phyloP scores from a whole-genome alignment of 2,113 vertebrate genomes.

The Antechinus stuartii region DNA sequence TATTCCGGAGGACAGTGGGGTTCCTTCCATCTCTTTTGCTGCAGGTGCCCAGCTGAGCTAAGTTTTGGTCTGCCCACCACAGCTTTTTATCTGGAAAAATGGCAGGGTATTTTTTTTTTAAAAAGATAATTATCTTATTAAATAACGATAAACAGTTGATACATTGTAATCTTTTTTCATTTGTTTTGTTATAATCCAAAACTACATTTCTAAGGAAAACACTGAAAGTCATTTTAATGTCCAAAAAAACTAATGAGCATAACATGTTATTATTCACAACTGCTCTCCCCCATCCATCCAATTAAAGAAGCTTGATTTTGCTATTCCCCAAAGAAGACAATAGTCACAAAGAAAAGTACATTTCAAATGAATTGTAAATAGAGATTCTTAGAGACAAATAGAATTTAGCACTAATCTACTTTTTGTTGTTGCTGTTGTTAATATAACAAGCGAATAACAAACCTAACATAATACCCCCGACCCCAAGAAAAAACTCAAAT shows the following conservation, averaged over 20 bases:
- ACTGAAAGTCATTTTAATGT: slow-evolving; percentile 26
- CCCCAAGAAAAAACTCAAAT: not conserved
- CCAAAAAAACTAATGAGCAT: slow-evolving; percentile 1
- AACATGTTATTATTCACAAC: not conserved
- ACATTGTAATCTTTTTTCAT: slow-evolving; percentile 31
- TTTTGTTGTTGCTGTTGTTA: not conserved
- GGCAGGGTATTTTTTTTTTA: not conserved
- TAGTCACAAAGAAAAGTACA: not conserved
- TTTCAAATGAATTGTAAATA: not conserved
- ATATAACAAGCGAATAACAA: slow-evolving; percentile 7
- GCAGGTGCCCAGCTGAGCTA: slow-evolving; percentile 93
- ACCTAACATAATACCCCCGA: not conserved
- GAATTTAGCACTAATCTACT: not conserved
- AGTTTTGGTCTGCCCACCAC: slow-evolving; percentile 98
- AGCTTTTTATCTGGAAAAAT: slow-evolving; percentile 92
- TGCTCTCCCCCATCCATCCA: not conserved
- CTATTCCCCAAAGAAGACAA: not conserved
- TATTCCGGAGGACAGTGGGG: slow-evolving; percentile 91
- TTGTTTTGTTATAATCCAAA: slow-evolving; percentile 44
- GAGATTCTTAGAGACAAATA: not conserved
- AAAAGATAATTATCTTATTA: slow-evolving; percentile 13
- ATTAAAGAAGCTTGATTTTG: not conserved
- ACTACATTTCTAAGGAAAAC: slow-evolving; percentile 5
- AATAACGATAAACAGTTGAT: slow-evolving; percentile 20
- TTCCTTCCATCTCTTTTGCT: slow-evolving; percentile 95